Conservation (phyloP, 2,888 invertebrate species). For the Spilosoma lubricipeda region DNA sequence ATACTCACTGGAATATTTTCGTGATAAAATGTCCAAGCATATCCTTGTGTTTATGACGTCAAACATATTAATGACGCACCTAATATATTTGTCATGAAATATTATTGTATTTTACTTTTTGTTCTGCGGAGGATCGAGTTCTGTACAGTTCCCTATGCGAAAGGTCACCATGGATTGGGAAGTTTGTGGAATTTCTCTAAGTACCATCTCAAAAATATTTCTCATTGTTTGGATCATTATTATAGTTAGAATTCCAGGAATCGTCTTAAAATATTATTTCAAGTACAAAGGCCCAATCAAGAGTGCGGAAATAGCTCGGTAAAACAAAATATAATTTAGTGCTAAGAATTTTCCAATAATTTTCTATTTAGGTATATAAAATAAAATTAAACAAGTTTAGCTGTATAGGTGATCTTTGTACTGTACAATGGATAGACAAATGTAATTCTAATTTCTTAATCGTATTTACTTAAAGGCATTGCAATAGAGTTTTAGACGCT, state of each 20-base stretch:
- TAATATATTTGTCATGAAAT: slow-evolving; percentile 32
- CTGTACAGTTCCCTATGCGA: not conserved
- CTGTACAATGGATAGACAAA: not conserved
- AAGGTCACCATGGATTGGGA: not conserved
- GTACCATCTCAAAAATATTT: not conserved
- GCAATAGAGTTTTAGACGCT: not conserved
- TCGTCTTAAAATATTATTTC: not conserved
- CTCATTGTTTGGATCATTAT: not conserved
- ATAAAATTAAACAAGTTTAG: too few relatives aligned
- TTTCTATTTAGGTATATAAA: too few relatives aligned
- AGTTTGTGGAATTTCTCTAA: not conserved
- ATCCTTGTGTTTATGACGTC: slow-evolving; percentile 16
- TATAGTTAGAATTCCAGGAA: not conserved
- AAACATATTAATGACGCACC: slow-evolving; percentile 25
- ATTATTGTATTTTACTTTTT: slow-evolving; percentile 47
- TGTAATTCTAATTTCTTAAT: too few relatives aligned
- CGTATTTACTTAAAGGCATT: too few relatives aligned
- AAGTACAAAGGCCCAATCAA: too few relatives aligned
- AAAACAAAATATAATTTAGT: too few relatives aligned
- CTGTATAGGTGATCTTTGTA: not conserved
- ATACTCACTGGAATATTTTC: not conserved
- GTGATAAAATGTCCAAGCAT: slow-evolving; percentile 10
- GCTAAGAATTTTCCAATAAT: too few relatives aligned
- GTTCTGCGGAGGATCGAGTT: slow-evolving; percentile 16
- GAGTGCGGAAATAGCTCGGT: too few relatives aligned